Base-by-base conservation (phyloP, 2,888 invertebrate genomes). In the Galerucella nymphaeae region DNA sequence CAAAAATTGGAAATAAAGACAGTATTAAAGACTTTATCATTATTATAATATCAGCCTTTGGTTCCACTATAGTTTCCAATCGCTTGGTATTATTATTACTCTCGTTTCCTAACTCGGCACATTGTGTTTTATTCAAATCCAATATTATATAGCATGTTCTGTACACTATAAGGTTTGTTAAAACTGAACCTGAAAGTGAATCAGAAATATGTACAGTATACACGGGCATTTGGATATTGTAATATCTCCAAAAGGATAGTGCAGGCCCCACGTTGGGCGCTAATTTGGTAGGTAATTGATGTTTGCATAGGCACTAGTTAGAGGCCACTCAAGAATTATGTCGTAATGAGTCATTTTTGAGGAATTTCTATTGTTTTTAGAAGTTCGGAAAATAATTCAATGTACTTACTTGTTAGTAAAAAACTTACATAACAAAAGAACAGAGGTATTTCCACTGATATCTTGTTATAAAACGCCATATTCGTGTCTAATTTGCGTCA, bases 61-160 rank as follows among this genome's bases (percentile, higher is more conserved):
- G 90, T 83, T 95, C 93, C 0, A 93, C 91, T 76, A 88, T 84
- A 50, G 85, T 84, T 82, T 91, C 89, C 50, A 89, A 78, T 30
- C 73, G 45, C 77, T 86, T 82, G 3, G 89, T 87, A 20, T 86
- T 85, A 14, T 87, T 85, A 14, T 90, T 90, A 48, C 86, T 87
- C 72, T 90, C 90, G 42, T 87, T 88, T 53, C 89, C 89, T 16
- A 93, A 87, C 73, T 89, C 82, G 1, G 86, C 85, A 82, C 94
- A 94, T 66, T 91, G 89, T 0, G 90, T 87, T 69, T 87, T 85
- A 74, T 91, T 89, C 77, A 89, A 89, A 38, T 89, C 85, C 76
- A 91, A 85, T 2, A 90, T 86, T 58, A 89, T 87, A 59, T 89
- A 88, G 85, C 95, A 95, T 2, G 92, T 91, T 78, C 92, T 89